Evolutionary conservation across 64 coral and sea anemone genomes (phyloP), one percentile per base, ranked within the genome.

Genomic region (Platygyra sinensis): DNA sequence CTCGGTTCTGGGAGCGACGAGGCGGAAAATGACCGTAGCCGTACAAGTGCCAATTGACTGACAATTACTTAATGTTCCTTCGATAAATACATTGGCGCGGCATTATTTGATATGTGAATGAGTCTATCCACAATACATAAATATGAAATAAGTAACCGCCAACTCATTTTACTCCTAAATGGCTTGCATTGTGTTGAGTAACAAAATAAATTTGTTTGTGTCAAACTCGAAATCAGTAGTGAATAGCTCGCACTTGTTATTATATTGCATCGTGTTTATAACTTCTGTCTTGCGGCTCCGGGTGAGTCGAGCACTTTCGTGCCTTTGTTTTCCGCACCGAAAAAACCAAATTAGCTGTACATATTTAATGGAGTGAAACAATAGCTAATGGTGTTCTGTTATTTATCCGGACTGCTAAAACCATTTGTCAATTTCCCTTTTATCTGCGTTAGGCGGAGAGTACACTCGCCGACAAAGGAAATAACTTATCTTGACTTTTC

Each of bases 51-150:
- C 72, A 89, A 94, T 94, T 88, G 86, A 86, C 78, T 89, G 87
- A 94, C 92, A 94, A 94, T 84, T 75, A 62, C 78, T 79, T 94
- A 94, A 94, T 94, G 92, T 79, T 79, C 72, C 59, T 82, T 59
- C 57, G 73, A 89, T 80, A 94, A 94, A 94, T 94, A 84, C 87
- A 75, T 86, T 19, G 60, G 52, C 52, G 80, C 92, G 92, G 92
- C 92, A 71, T 89, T 83, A 94, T 94, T 94, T 94, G 92, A 94
- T 89, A 89, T 94, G 92, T 84, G 78, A 94, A 94, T 94, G 87
- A 88, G 72, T 75, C 87, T 83, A 94, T 94, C 88, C 79, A 75
- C 72, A 63, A 83, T 31, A 74, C 74, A 89, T 94, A 85, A 89
- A 89, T 83, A 89, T 75, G 76, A 89, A 94, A 89, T 62, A 89